These are phyloP conservation scores for Ceratina australensis DNA, from an alignment of 1,140 invertebrate species.

Conservation along the genomic window DNA sequence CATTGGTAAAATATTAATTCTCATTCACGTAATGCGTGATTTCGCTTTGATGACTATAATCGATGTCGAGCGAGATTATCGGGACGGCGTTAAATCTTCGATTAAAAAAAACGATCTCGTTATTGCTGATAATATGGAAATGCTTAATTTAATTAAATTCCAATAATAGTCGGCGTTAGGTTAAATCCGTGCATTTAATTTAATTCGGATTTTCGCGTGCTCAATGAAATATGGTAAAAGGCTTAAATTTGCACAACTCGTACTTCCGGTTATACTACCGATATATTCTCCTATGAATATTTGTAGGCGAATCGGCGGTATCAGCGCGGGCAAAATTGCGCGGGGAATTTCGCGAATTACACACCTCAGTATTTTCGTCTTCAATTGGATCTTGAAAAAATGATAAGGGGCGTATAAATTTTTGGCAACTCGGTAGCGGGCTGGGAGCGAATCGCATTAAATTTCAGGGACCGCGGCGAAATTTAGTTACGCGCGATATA, in stretches of 20 bases:
- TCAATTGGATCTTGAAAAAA: constrained; percentile 10
- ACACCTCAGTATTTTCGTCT: neutral
- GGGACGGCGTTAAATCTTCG: neutral
- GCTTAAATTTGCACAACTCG: neutral
- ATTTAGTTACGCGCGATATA: constrained; percentile 32
- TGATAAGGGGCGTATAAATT: constrained; percentile 3
- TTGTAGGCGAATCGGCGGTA: too few relatives aligned
- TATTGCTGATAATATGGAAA: neutral
- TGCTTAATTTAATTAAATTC: neutral
- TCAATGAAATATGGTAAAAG: neutral
- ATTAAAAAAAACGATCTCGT: neutral
- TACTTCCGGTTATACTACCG: too few relatives aligned
- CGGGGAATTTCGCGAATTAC: neutral
- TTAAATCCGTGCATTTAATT: neutral
- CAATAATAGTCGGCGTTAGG: neutral
- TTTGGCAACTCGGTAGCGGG: neutral
- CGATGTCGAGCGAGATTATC: neutral
- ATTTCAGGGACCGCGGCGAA: neutral
- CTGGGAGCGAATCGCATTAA: neutral
- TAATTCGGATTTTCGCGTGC: neutral
- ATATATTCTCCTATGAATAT: neutral
- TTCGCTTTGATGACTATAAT: neutral
- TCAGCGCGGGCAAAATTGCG: neutral
- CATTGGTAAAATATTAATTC: constrained; percentile 9
- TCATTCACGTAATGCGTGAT: neutral